Percentiles rank a stretch among this genome's conserved stretches.
Evolutionary conservation across 2,888 invertebrate genomes (phyloP).

Genomic region (Habroteleia sp.): DNA sequence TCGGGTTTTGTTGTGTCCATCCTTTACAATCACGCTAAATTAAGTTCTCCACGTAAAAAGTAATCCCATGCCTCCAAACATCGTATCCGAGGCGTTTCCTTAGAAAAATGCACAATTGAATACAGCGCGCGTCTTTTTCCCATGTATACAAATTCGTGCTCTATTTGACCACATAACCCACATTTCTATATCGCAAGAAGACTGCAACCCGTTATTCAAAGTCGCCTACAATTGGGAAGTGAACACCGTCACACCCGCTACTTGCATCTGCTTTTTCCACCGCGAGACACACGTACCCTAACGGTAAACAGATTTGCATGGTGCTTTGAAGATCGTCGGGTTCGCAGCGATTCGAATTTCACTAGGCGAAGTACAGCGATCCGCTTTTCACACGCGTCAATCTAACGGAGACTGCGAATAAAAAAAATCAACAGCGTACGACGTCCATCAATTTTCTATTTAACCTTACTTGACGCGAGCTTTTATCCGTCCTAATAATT

Average conservation of each 20-base stretch:
- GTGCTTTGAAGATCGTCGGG: slow-evolving; percentile 64
- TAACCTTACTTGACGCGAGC: slow-evolving; percentile 32
- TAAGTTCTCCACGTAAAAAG: slow-evolving; percentile 69
- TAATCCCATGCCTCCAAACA: slow-evolving; percentile 61
- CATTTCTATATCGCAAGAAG: slow-evolving; percentile 76
- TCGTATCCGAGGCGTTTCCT: slow-evolving; percentile 47
- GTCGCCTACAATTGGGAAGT: slow-evolving; percentile 66
- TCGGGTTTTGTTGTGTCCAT: slow-evolving; percentile 69
- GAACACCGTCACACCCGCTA: slow-evolving; percentile 64
- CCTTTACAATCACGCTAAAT: slow-evolving; percentile 75
- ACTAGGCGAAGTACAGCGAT: slow-evolving; percentile 14
- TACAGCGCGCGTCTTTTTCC: slow-evolving; percentile 71
- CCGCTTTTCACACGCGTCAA: slow-evolving; percentile 49
- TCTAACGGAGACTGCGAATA: slow-evolving; percentile 40
- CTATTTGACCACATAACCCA: slow-evolving; percentile 80
- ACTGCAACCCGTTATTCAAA: slow-evolving; percentile 79
- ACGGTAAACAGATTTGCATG: slow-evolving; percentile 71
- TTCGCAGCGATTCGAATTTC: slow-evolving; percentile 35
- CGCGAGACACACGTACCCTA: slow-evolving; percentile 65
- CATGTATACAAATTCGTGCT: slow-evolving; percentile 79
- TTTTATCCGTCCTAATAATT: slow-evolving; percentile 12
- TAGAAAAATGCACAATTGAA: slow-evolving; percentile 63
- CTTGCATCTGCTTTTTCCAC: slow-evolving; percentile 71
- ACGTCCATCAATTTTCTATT: slow-evolving; percentile 46
- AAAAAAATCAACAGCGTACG: slow-evolving; percentile 30